Evolutionary conservation across 1,140 invertebrate genomes (phyloP).

Genomic region (Orchesella cincta): DNA sequence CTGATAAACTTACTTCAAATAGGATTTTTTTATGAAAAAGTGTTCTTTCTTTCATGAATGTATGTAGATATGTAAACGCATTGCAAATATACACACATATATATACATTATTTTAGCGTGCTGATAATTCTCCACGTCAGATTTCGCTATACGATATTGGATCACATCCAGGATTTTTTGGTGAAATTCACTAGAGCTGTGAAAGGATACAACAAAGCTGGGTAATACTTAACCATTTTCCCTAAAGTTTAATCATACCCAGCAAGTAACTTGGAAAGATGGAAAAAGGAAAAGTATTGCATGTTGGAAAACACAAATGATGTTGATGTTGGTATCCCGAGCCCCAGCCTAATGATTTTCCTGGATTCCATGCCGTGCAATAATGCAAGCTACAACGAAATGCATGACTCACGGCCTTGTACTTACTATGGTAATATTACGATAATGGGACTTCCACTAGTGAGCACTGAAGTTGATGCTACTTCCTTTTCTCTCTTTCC

Average conservation of each 20-base stretch:
- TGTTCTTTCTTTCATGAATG: no score
- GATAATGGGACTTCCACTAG: not conserved
- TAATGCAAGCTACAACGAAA: not conserved
- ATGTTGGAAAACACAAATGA: no score
- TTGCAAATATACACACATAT: not conserved
- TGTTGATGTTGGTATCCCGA: no score
- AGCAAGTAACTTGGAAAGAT: not conserved
- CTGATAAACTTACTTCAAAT: no score
- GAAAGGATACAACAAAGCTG: no score
- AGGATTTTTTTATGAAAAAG: no score
- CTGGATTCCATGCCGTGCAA: not conserved
- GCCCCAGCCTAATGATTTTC: conserved; percentile 4
- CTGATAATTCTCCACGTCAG: no score
- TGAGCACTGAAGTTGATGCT: not conserved
- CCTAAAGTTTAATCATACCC: no score
- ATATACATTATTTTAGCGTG: not conserved
- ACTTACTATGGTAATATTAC: conserved; percentile 19
- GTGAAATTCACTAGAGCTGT: no score
- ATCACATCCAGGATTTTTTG: not conserved
- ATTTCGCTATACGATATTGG: not conserved
- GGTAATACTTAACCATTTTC: no score
- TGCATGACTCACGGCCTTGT: not conserved
- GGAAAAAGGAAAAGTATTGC: not conserved
- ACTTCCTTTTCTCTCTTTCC: not conserved
- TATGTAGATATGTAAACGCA: no score